phyloP scores from a whole-genome alignment of 2,113 vertebrate species.

The Butorides virescens region DNA sequence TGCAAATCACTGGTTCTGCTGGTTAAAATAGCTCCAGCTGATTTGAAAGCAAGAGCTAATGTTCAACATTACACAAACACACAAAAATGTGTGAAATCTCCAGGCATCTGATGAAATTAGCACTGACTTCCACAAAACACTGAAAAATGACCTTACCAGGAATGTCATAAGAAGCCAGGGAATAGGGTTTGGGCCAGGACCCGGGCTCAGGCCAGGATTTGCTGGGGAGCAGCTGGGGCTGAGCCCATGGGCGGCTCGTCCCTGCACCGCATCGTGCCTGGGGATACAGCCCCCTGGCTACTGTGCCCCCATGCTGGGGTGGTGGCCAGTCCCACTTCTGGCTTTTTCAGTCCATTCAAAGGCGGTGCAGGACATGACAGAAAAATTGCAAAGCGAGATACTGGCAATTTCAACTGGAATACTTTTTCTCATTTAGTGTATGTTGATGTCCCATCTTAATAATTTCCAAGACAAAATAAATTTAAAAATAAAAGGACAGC shows the following conservation, averaged over 20 bases:
- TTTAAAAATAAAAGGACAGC: background rate
- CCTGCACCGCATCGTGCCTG: accelerated
- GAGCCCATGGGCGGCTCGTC: background rate
- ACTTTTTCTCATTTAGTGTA: background rate
- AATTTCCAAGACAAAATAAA: background rate
- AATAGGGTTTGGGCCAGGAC: background rate
- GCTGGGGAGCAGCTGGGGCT: background rate
- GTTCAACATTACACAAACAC: background rate
- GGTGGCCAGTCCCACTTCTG: background rate
- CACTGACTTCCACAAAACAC: background rate
- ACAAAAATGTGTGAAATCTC: constrained; percentile 19
- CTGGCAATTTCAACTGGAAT: background rate
- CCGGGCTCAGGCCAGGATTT: background rate
- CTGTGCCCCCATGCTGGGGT: background rate
- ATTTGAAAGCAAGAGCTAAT: background rate
- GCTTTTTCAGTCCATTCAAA: background rate
- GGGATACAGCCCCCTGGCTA: background rate
- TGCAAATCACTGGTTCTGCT: background rate
- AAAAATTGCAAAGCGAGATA: background rate
- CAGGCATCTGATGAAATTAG: constrained; percentile 14
- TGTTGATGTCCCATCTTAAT: background rate
- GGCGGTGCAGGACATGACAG: background rate
- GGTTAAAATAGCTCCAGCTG: background rate
- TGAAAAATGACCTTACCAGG: background rate
- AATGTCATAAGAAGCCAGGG: background rate